Evolutionary conservation across 2,888 invertebrate species (phyloP).

Genomic region (Arrhopalites spinosus): DNA sequence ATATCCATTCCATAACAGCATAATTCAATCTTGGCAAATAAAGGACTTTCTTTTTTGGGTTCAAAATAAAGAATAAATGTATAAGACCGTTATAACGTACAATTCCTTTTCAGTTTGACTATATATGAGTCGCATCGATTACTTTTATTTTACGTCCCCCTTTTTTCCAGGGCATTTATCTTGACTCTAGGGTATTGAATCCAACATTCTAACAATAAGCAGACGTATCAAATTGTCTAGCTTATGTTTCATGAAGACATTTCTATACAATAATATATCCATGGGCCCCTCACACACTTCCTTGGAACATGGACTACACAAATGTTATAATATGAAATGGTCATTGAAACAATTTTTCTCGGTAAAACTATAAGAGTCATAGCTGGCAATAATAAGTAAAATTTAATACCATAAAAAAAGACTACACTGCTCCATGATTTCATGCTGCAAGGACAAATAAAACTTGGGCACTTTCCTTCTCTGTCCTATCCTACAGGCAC

Average conservation of each 20-base stretch:
- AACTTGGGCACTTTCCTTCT: neutral
- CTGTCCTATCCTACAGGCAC: too few species aligned
- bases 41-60: conserved; percentile 1
- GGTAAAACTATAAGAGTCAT: neutral
- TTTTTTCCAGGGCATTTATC: conserved; percentile 11
- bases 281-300: too few species aligned
- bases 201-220: conserved; percentile 5
- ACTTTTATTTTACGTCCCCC: conserved; percentile 17
- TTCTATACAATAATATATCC: too few species aligned
- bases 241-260: neutral
- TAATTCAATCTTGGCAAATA: conserved; percentile 28
- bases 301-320: too few species aligned
- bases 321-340: too few species aligned
- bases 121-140: conserved; percentile 29
- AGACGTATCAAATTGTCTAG: conserved; percentile 22
- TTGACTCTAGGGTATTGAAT: conserved; percentile 21
- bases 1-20: conserved; percentile 20
- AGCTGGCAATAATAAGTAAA: conserved; percentile 18
- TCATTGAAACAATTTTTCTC: too few species aligned
- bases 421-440: neutral
- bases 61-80: conserved; percentile 11
- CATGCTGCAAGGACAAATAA: neutral
- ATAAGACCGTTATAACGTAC: neutral
- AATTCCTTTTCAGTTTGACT: too few species aligned
- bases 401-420: conserved; percentile 12